A percentile compares a stretch with the other conserved stretches of the same genome.
phyloP scores from a whole-genome alignment of 1,140 invertebrate species.

The Drosophila micromelanica region DNA sequence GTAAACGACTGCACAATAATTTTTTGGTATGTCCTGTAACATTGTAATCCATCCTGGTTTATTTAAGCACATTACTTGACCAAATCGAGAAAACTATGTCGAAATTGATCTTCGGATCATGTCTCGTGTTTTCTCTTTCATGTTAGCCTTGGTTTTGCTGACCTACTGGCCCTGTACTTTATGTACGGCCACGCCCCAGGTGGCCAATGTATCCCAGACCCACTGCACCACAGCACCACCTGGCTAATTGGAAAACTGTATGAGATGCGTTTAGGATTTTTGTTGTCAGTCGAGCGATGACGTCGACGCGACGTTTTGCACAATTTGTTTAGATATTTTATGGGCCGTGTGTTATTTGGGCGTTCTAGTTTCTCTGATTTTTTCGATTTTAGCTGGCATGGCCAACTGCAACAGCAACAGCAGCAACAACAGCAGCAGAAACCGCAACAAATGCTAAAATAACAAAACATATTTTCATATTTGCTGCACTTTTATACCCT shows the following conservation, averaged over 20 bases:
- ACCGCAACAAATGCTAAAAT: conserved; percentile 1
- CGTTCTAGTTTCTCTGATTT: conserved; percentile 61
- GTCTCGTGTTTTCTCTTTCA: conserved; percentile 9
- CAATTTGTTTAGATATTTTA: conserved; percentile 72
- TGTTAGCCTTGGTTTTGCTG: conserved; percentile 13
- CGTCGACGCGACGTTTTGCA: conserved; percentile 41
- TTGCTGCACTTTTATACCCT: conserved; percentile 1
- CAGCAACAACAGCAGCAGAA: conserved; percentile 5
- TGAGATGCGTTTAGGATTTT: conserved; percentile 26
- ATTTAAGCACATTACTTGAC: too few species aligned
- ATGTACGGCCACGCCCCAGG: not conserved
- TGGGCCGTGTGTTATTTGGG: conserved; percentile 53
- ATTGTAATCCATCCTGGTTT: too few species aligned
- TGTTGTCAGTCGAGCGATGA: conserved; percentile 28
- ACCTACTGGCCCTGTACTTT: conserved; percentile 16
- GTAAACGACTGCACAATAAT: too few species aligned
- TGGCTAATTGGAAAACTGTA: conserved; percentile 61
- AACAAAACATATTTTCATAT: conserved; percentile 61
- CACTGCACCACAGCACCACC: not conserved
- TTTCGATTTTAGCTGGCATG: conserved; percentile 34
- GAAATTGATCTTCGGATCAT: too few species aligned
- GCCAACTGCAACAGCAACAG: too few species aligned
- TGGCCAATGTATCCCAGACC: too few species aligned
- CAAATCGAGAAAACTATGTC: too few species aligned
- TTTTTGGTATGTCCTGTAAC: too few species aligned